Percentiles rank a stretch among this genome's conserved stretches.
These are phyloP conservation scores for Collichthys lucidus DNA, from an alignment of 2,113 vertebrate species.

Conservation along the genomic window DNA sequence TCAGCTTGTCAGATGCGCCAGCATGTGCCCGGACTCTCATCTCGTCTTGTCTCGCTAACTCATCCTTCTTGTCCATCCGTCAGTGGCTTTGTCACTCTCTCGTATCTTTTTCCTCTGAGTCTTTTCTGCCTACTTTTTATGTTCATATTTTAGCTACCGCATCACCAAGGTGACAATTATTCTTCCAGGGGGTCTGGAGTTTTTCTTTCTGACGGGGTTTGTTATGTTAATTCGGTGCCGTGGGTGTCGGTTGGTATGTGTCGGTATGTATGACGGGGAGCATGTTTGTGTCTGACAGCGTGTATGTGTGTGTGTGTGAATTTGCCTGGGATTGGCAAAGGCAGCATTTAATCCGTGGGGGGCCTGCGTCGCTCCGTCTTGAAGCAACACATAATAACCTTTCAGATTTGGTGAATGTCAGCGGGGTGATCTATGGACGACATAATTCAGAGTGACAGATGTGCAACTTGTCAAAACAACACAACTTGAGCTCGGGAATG, in stretches of 20 bases:
- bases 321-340: conserved; percentile 47
- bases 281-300: conserved; percentile 30
- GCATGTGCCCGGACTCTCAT: conserved; percentile 37
- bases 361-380: conserved; percentile 48
- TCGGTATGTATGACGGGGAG: conserved; percentile 21
- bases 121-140: conserved; percentile 11
- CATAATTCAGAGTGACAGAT: conserved; percentile 70
- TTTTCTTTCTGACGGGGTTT: conserved; percentile 32
- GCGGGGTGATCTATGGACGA: conserved; percentile 59
- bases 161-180: conserved; percentile 52
- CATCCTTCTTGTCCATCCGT: conserved; percentile 65
- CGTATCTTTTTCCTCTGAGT: conserved; percentile 20
- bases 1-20: conserved; percentile 65
- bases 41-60: conserved; percentile 54
- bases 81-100: conserved; percentile 52
- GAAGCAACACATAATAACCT: conserved; percentile 70
- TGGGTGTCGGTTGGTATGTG: conserved; percentile 33
- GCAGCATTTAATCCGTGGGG: conserved; percentile 39
- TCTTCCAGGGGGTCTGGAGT: conserved; percentile 26
- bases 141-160: conserved; percentile 22
- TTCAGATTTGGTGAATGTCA: conserved; percentile 70
- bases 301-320: conserved; percentile 31
- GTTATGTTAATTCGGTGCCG: conserved; percentile 54
- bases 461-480: conserved; percentile 67
- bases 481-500: conserved; percentile 28